Evolutionary conservation across 2,797 vertebrate genomes (phyloP).

Genomic region (Clarias platycephalus): DNA sequence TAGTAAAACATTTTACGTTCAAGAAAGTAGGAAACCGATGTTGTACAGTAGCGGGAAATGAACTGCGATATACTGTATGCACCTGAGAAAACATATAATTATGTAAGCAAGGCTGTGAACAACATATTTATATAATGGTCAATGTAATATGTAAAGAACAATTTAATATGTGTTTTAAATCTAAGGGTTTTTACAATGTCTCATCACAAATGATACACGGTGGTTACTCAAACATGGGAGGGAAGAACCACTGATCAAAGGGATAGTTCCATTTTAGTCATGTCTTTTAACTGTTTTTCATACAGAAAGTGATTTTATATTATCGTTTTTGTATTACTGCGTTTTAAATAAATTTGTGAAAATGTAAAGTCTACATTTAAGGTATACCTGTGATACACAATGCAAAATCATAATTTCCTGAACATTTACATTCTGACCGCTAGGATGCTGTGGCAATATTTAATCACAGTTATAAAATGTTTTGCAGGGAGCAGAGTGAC

Average conservation of each 20-base stretch:
- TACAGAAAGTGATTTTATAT: slow-evolving; percentile 7
- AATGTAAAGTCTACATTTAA: not conserved
- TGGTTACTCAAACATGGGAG: too few species aligned
- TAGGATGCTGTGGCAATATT: too few species aligned
- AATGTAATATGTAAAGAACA: not conserved
- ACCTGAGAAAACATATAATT: not conserved
- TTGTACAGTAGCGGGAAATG: not conserved
- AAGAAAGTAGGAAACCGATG: not conserved
- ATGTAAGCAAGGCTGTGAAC: slow-evolving; percentile 17
- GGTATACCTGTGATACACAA: not conserved
- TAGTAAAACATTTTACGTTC: not conserved
- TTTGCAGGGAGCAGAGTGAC: too few species aligned
- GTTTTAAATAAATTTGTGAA: not conserved
- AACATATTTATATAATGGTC: slow-evolving; percentile 3
- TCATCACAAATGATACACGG: not conserved
- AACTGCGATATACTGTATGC: not conserved
- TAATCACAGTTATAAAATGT: too few species aligned
- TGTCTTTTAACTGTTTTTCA: not conserved
- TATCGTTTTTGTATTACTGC: not conserved
- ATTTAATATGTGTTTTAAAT: not conserved
- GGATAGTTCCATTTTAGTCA: not conserved
- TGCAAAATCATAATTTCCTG: not conserved
- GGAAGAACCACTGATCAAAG: not conserved
- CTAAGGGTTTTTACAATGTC: not conserved
- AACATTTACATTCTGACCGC: not conserved